Evolutionary conservation across 2,797 vertebrate genomes (phyloP), one percentile per base, ranked within the genome.

Genomic region (Tamandua tetradactyla): DNA sequence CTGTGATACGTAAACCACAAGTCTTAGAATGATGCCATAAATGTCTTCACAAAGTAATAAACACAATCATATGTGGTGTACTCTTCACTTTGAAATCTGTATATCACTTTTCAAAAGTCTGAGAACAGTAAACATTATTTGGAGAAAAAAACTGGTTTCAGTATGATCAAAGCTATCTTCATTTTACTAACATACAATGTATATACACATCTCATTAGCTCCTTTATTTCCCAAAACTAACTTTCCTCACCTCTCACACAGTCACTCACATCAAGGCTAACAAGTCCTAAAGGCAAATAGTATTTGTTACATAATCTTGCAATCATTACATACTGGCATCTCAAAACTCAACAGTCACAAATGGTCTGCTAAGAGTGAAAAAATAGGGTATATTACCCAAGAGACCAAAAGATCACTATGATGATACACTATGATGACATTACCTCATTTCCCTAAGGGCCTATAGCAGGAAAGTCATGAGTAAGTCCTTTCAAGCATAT

Each of bases 61-160:
- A 72, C 40, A 75, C 25, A 76, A 49, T 80, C 40, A 66, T 52
- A 86, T 55, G 35, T 66, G 40, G n/a, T 74, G 22, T 66, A 61
- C 61, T 78, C 80, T 64, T 37, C 59, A 42, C 61, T 94, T 86
- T 69, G 23, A 80, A 91, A 89, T 83, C 20, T 1, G 5, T 27
- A 18, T 80, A 89, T 68, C 13, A 83, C 64, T 83, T 85, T 87
- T 78, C 47, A 81, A 90, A 87, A 91, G 1, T 69, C 35, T 74
- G 37, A 95, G 20, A 92, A 93, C 42, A 96, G 57, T 72, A 92
- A 93, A n/a, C 35, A 94, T 80, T 64, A 89, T 94, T 84, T 93
- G 27, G 49, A 90, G 76, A 32, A 83, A 87, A 91, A 93, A 62
- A 22, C 64, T 42, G 7, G 55, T 80, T 89, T 87, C 23, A 23